Evolutionary conservation across 1,140 invertebrate genomes (phyloP), one percentile per base, ranked within the genome.

Genomic region (Matsumurasca onukii): DNA sequence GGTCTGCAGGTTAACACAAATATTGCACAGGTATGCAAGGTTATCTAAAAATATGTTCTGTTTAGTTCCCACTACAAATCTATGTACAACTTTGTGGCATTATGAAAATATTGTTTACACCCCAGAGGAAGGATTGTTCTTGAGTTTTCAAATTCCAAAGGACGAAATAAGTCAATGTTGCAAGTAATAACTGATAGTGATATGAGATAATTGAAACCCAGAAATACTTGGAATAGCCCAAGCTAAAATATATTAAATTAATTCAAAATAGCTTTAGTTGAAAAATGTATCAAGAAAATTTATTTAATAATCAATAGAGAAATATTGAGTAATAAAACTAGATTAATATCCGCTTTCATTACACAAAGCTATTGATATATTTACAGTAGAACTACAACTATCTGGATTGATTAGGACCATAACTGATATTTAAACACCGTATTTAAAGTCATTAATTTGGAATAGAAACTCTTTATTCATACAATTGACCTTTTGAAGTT

Each of bases 31-130:
- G 12, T 27, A 59, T 59, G 25, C 15, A 59, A 59, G 55, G 24
- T 59, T 59, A 27, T 59, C 55, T 59, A 59, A 59, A 59, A 59
- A 59, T 59, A 59, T 59, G n/a, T n/a, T n/a, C n/a, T 59, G 30
- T 27, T 59, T 59, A 15, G n/a, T 27, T 29, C 30, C 25, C 25
- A 25, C 55, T 59, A 59, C 22, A 59, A 22, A 59, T 27, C 1
- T 59, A 59, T 59, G 55, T 59, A 59, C 55, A 13, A 59, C 25
- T n/a, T 59, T 59, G 55, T 59, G 55, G 55, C 55, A 27, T 27
- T 59, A 59, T 59, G 55, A 59, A 59, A 59, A 59, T 59, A 59
- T 59, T 27, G 25, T 25, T 12, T 59, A 59, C 3, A 59, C 24
- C 55, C 12, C 25, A 59, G 24, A 25, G 30, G 12, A 59, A 59